phyloP scores from a whole-genome alignment of 2,113 vertebrate species.

The Ictalurus furcatus region DNA sequence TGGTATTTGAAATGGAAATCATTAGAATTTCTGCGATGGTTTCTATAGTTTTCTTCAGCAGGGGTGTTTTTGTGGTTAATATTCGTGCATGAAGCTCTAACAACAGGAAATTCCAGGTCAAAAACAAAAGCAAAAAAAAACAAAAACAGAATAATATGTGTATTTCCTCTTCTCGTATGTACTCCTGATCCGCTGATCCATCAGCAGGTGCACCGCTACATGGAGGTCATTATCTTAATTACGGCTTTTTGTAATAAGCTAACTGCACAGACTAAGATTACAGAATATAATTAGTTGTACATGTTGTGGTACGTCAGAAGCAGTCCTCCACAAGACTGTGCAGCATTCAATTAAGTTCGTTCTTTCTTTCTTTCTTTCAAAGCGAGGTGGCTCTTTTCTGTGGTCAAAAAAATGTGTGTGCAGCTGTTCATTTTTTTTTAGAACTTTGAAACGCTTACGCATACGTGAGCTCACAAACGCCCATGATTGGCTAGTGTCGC shows the following conservation, averaged over 20 bases:
- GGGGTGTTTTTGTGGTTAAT: too few species aligned
- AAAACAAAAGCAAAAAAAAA: background rate
- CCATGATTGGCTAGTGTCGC: background rate
- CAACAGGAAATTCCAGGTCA: background rate
- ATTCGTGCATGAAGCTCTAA: too few species aligned
- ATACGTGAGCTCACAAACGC: background rate
- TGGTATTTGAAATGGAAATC: too few species aligned
- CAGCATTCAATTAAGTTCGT: background rate
- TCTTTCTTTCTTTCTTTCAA: too few species aligned
- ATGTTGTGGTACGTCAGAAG: background rate
- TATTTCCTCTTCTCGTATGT: background rate
- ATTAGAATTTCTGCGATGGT: too few species aligned
- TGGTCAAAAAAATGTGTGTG: too few species aligned
- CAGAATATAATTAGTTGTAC: background rate
- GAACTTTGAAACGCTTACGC: background rate
- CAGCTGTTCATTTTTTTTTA: too few species aligned
- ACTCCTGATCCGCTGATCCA: background rate
- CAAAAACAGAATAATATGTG: too few species aligned
- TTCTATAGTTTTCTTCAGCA: too few species aligned
- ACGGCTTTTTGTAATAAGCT: background rate
- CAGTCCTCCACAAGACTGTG: background rate
- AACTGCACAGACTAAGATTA: background rate
- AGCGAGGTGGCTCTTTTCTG: too few species aligned
- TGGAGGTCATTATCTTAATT: constrained; percentile 7
- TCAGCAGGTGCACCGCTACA: background rate